Conservation (phyloP, 2,888 invertebrate species). For the Allophyes oxyacanthae region DNA sequence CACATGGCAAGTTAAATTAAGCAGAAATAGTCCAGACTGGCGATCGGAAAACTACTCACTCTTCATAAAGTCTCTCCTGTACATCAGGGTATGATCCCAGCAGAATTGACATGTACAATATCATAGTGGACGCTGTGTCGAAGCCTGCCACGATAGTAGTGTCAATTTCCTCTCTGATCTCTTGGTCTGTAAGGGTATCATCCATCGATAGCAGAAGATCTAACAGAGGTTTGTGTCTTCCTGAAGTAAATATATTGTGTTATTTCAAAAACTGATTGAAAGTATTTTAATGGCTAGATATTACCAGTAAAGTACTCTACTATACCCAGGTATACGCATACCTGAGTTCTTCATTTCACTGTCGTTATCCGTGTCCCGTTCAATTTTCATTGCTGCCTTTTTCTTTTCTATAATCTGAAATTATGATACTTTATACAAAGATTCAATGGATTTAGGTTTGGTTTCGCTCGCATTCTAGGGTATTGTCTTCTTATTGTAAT, state of each 20-base stretch:
- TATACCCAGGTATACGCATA: too few species aligned
- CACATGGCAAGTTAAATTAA: too few species aligned
- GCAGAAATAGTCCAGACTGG: too few species aligned
- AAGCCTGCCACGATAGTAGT: slow-evolving; percentile 54
- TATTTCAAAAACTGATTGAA: too few species aligned
- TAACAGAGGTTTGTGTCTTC: slow-evolving; percentile 40
- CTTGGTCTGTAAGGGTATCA: slow-evolving; percentile 43
- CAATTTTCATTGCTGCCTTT: not conserved
- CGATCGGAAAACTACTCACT: slow-evolving; percentile 60
- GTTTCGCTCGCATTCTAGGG: too few species aligned
- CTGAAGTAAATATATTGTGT: slow-evolving; percentile 19
- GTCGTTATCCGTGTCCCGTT: not conserved
- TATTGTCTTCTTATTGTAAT: too few species aligned
- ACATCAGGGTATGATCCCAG: slow-evolving; percentile 66
- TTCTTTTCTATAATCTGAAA: not conserved
- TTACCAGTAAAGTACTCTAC: too few species aligned
- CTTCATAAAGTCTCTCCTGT: slow-evolving; percentile 63
- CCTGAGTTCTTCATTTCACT: not conserved
- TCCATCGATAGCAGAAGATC: slow-evolving; percentile 29
- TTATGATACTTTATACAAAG: not conserved
- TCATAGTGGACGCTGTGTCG: slow-evolving; percentile 42
- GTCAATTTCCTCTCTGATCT: slow-evolving; percentile 60
- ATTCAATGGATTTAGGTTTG: too few species aligned
- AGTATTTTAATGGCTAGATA: too few species aligned
- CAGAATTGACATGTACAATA: slow-evolving; percentile 25